Evolutionary conservation across 2,888 invertebrate species (phyloP), one percentile per base, ranked within the genome.

Genomic region (Elysia crispata): DNA sequence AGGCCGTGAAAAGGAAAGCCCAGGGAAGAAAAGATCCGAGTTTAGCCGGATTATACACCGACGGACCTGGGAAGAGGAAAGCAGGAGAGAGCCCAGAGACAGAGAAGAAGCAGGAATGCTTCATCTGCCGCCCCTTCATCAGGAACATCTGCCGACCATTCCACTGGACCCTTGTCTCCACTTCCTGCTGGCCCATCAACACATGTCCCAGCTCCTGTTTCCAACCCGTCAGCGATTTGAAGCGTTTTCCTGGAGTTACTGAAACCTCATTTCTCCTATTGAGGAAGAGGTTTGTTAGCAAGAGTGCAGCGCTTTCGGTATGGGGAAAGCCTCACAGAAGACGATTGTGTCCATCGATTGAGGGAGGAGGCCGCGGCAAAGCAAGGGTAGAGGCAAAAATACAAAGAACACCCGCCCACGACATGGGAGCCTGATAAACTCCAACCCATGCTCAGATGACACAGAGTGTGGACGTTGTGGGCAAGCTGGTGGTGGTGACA

Each of bases 301-400:
- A 49, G 25, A 18, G 54, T 54, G 73, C 20, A 50, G 13, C 31
- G 73, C 13, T 73, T 54, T 54, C 73, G 73, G 25, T 73, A 73
- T 73, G 73, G 73, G n/a, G 73, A 73, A 28, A 73, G 73, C 41
- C 73, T 73, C 54, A 73, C 73, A n/a, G 50, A n/a, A 18, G 73
- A 73, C 23, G 73, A 73, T 23, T 25, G 50, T 30, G 13, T 73
- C n/a, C 11, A 11, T 25, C 73, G 73, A 50, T 54, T 73, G 54
- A 20, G 50, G 28, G 73, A 54, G 73, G 73, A 49, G 33, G 72
- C 72, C 13, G 73, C 49, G 28, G 73, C 73, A 28, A 25, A 54
- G 73, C 3, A 41, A n/a, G 20, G 60, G 60, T 60, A 60, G 60
- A 60, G 60, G 60, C 20, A 60, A 23, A 60, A 18, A 3, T 8